phyloP scores from a whole-genome alignment of 2,888 invertebrate genomes.

The Apamea epomidion region DNA sequence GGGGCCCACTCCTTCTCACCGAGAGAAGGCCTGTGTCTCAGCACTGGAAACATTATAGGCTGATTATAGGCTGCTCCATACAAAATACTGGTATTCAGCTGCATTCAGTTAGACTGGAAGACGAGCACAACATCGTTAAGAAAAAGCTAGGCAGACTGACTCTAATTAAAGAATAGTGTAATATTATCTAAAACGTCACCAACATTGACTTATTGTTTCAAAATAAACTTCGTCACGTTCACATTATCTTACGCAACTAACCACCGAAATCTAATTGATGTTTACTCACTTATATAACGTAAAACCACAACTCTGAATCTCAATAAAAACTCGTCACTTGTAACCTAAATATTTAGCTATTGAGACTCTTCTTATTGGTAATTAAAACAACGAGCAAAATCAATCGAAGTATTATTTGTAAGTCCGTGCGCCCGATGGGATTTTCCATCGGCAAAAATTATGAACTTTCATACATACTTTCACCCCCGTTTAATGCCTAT shows the following conservation, averaged over 20 bases:
- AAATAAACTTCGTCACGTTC: slow-evolving; percentile 23
- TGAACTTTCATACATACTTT: background rate
- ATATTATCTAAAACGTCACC: background rate
- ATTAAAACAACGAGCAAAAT: background rate
- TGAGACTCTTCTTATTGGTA: background rate
- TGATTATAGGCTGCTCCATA: too few relatives aligned
- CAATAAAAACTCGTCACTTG: background rate
- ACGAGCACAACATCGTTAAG: too few relatives aligned
- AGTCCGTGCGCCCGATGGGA: background rate
- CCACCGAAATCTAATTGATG: slow-evolving; percentile 29
- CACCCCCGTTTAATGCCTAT: background rate
- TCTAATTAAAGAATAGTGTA: background rate
- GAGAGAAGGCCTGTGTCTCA: too few relatives aligned
- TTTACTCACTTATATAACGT: slow-evolving; percentile 8
- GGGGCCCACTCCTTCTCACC: too few relatives aligned
- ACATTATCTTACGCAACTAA: slow-evolving; percentile 14
- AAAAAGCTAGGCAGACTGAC: too few relatives aligned
- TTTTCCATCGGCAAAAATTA: background rate
- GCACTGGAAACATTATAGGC: too few relatives aligned
- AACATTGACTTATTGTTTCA: background rate
- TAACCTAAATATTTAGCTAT: background rate
- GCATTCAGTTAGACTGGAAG: too few relatives aligned
- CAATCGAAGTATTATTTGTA: background rate
- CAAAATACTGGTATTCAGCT: too few relatives aligned
- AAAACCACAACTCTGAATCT: slow-evolving; percentile 1